Evolutionary conservation across 2,888 invertebrate species (phyloP).

Genomic region (Lathronympha strigana): DNA sequence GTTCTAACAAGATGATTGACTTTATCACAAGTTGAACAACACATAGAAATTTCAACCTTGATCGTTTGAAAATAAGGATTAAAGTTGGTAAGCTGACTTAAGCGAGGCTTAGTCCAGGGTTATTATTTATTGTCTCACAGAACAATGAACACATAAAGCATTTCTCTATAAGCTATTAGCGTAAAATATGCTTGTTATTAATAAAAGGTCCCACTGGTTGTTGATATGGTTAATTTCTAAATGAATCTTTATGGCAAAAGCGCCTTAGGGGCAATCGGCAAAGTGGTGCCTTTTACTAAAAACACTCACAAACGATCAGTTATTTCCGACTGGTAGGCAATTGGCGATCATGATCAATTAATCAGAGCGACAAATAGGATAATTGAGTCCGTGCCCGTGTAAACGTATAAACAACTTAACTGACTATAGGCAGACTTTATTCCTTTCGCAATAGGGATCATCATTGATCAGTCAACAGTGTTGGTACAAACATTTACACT

Average conservation of each 20-base stretch:
- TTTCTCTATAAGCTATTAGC: constrained; percentile 75
- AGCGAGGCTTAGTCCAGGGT: constrained; percentile 35
- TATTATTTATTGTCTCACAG: constrained; percentile 71
- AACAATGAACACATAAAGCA: constrained; percentile 79
- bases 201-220: too few species aligned
- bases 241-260: too few species aligned
- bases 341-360: constrained; percentile 48
- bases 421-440: too few species aligned
- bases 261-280: too few species aligned
- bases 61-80: constrained; percentile 9
- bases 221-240: too few species aligned
- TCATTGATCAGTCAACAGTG: too few species aligned
- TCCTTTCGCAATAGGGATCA: too few species aligned
- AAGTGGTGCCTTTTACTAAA: too few species aligned
- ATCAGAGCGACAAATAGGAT: constrained; percentile 55
- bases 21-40: constrained; percentile 13
- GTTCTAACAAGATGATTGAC: constrained; percentile 30
- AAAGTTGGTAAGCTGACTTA: not conserved
- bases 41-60: constrained; percentile 8
- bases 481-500: too few species aligned
- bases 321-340: constrained; percentile 47
- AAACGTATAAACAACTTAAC: not conserved
- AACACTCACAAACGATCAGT: too few species aligned
- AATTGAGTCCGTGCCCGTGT: constrained; percentile 44
- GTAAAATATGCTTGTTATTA: too few species aligned